phyloP scores from a whole-genome alignment of 1,140 invertebrate genomes.

The Drosophila carrolli region DNA sequence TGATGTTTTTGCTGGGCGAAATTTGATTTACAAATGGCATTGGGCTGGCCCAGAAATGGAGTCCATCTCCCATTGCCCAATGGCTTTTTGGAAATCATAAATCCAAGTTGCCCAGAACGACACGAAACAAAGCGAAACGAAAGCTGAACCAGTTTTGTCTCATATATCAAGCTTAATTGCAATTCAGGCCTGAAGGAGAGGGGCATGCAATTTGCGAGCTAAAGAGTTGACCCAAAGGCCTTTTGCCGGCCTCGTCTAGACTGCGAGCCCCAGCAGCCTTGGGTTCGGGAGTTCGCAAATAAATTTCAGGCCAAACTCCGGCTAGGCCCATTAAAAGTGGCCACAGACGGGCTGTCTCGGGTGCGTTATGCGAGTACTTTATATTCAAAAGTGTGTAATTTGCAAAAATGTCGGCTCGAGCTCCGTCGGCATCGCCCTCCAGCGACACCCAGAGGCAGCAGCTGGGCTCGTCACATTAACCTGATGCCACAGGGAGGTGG shows the following conservation, averaged over 20 bases:
- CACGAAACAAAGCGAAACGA: conserved; percentile 33
- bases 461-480: conserved; percentile 79
- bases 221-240: conserved; percentile 42
- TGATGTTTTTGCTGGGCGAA: conserved; percentile 22
- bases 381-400: conserved; percentile 82
- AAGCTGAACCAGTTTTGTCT: conserved; percentile 40
- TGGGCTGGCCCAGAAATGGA: neutral
- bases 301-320: conserved; percentile 31
- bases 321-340: conserved; percentile 56
- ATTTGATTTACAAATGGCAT: conserved; percentile 53
- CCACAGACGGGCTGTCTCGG: conserved; percentile 60
- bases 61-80: conserved; percentile 6
- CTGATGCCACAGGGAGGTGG: conserved; percentile 41
- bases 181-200: conserved; percentile 21
- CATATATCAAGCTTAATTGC: conserved; percentile 60
- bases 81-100: conserved; percentile 45
- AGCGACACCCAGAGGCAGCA: conserved; percentile 38
- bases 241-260: conserved; percentile 25
- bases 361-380: conserved; percentile 73
- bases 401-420: conserved; percentile 63
- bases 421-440: conserved; percentile 3
- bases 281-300: conserved; percentile 2
- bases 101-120: conserved; percentile 37
- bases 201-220: conserved; percentile 42
- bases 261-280: neutral